Percentiles rank a stretch among this genome's conserved stretches.
These are phyloP conservation scores for Drosophila parabipectinata DNA, from an alignment of 1,140 invertebrate genomes.

Conservation along the genomic window DNA sequence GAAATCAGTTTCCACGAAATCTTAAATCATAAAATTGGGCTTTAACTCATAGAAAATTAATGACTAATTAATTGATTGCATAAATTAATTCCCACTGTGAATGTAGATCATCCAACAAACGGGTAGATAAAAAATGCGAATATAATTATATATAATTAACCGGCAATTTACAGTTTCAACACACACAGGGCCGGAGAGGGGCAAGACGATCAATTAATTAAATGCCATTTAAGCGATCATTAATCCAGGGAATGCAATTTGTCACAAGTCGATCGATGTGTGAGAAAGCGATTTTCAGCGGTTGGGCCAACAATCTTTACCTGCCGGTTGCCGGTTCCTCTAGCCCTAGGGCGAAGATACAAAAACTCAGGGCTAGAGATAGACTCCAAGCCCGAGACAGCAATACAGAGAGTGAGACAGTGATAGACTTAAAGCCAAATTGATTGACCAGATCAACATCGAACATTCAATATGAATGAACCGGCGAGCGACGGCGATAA, in stretches of 20 bases:
- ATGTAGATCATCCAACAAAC: conserved; percentile 34
- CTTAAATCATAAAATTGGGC: background rate
- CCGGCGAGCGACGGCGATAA: conserved; percentile 64
- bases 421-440: conserved; percentile 62
- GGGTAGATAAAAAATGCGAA: conserved; percentile 67
- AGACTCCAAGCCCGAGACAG: conserved; percentile 18
- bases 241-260: conserved; percentile 77
- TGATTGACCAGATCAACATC: conserved; percentile 71
- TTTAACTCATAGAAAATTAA: conserved; percentile 12
- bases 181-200: conserved; percentile 19
- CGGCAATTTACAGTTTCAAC: conserved; percentile 63
- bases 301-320: conserved; percentile 59
- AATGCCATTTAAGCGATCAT: conserved; percentile 77
- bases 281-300: conserved; percentile 72
- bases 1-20: conserved; percentile 9
- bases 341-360: conserved; percentile 15
- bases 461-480: conserved; percentile 62
- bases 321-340: conserved; percentile 25
- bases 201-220: conserved; percentile 67
- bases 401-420: conserved; percentile 11
- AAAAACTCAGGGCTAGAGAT: conserved; percentile 16
- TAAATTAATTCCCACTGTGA: conserved; percentile 39
- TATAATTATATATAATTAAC: conserved; percentile 74
- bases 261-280: conserved; percentile 59
- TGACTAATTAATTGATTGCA: conserved; percentile 45